Evolutionary conservation across 2,797 vertebrate species (phyloP), one percentile per base, ranked within the genome.

Genomic region (Geotrypetes seraphini): DNA sequence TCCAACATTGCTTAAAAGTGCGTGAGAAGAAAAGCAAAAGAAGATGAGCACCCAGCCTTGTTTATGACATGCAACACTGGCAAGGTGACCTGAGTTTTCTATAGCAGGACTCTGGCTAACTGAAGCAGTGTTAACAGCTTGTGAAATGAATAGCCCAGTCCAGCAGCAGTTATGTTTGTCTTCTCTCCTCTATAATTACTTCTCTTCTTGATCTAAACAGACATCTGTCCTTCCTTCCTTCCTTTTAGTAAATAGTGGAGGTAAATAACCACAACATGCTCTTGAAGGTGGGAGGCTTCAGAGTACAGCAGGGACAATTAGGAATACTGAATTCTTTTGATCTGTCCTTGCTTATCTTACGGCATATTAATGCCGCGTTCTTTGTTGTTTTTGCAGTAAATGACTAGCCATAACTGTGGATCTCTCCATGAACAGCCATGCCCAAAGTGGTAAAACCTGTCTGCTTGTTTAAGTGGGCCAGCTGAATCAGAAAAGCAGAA

Each of bases 321-420:
- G 54, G 58, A 36, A 47, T 60, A 67, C 61, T 59, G 61, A 67
- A 61, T 63, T 58, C 49, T 57, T 59, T 63, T 63, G 57, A 57
- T 61, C 57, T 51, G 44, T 53, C 22, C 54, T 39, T 45, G 54
- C 18, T 45, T 58, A 30, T 57, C 49, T 40, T 57, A 41, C 51
- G 47, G 51, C 54, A 50, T 50, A 21, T 49, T 26, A 58, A 63
- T 55, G 28, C 25, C 29, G n/a, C n/a, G n/a, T n/a, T n/a, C n/a
- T n/a, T n/a, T n/a, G n/a, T n/a, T n/a, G n/a, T n/a, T n/a, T n/a
- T n/a, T n/a, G n/a, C n/a, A n/a, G n/a, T n/a, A n/a, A n/a, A n/a
- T n/a, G n/a, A n/a, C n/a, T n/a, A n/a, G n/a, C n/a, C n/a, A 28
- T 20, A 45, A 43, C 45, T 31, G 26, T 0, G 16, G 32, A 30